phyloP scores from a whole-genome alignment of 2,113 vertebrate genomes.

The Proterorhinus semilunaris region DNA sequence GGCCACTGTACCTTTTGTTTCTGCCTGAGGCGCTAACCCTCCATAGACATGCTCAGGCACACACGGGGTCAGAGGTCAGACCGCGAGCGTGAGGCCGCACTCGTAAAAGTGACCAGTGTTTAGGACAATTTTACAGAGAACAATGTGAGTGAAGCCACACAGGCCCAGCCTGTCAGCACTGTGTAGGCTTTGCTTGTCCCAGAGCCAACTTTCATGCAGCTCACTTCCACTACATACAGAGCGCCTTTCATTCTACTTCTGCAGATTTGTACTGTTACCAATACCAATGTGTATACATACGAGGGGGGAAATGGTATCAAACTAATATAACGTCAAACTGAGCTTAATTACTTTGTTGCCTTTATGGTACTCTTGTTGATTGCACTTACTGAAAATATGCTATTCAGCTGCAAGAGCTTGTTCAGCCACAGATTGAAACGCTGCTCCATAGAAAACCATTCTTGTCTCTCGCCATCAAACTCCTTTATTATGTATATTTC shows the following conservation, averaged over 20 bases:
- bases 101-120: conserved; percentile 67
- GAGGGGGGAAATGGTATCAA: neutral
- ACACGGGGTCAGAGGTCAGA: conserved; percentile 37
- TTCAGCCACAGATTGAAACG: too few species aligned
- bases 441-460: too few species aligned
- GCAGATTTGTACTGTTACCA: neutral
- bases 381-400: too few species aligned
- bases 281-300: neutral
- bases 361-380: too few species aligned
- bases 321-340: too few species aligned
- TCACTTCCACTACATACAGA: neutral
- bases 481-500: too few species aligned
- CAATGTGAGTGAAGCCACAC: conserved; percentile 32
- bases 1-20: conserved; percentile 54
- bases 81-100: conserved; percentile 53
- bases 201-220: neutral
- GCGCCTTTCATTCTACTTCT: neutral
- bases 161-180: neutral
- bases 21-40: conserved; percentile 40
- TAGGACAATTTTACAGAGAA: conserved; percentile 55
- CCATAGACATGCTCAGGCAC: conserved; percentile 38
- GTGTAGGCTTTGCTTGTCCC: neutral
- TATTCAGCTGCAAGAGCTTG: too few species aligned
- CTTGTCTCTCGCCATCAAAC: too few species aligned
- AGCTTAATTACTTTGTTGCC: too few species aligned